phyloP scores from a whole-genome alignment of 1,140 invertebrate species.

The Branchinecta lynchi region DNA sequence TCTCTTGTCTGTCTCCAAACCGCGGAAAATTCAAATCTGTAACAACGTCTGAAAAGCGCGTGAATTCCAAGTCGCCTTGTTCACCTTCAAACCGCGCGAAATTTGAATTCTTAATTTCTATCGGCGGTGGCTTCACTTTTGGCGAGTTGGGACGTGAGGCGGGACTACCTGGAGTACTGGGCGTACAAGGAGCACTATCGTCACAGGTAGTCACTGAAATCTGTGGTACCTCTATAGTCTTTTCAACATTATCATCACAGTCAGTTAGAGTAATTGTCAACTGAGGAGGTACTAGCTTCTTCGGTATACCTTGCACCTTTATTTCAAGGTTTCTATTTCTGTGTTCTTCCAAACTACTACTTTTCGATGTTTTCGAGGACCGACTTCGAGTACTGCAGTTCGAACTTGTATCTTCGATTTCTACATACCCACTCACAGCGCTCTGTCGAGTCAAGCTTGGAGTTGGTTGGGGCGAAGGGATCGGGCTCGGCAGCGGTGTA shows the following conservation, averaged over 20 bases:
- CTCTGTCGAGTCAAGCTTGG: constrained; percentile 28
- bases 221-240: constrained; percentile 12
- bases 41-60: constrained; percentile 3
- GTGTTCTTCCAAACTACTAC: too few relatives aligned
- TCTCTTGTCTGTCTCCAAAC: not conserved
- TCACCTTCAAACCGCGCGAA: constrained; percentile 21
- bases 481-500: constrained; percentile 40
- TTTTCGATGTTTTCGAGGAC: not conserved
- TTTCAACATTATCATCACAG: constrained; percentile 14
- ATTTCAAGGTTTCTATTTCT: too few relatives aligned
- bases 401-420: not conserved
- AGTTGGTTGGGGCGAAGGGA: constrained; percentile 45
- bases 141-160: constrained; percentile 22
- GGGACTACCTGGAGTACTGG: constrained; percentile 15
- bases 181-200: not conserved
- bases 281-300: not conserved
- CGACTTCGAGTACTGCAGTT: not conserved
- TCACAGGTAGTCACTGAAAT: constrained; percentile 19
- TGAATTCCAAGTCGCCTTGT: constrained; percentile 18
- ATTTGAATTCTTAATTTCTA: constrained; percentile 24
- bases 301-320: not conserved
- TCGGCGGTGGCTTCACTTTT: constrained; percentile 25
- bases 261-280: constrained; percentile 8
- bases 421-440: not conserved
- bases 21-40: not conserved